Conservation (phyloP, 2,797 vertebrate species). For the Ctenochaetus hawaiiensis region DNA sequence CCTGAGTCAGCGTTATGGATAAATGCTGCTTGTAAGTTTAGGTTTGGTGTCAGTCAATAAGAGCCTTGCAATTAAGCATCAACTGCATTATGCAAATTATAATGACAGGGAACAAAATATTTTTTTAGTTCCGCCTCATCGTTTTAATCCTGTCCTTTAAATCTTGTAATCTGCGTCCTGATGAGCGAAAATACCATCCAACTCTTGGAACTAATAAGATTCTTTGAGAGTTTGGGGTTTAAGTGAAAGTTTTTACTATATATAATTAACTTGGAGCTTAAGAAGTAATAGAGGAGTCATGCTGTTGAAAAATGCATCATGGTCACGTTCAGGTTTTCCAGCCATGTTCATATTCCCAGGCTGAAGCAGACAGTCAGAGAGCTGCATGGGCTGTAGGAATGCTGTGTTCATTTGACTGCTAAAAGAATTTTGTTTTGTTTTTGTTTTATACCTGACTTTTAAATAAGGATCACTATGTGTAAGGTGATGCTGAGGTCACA, state of each 20-base stretch:
- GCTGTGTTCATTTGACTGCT: not conserved
- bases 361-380: not conserved
- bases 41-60: constrained; percentile 24
- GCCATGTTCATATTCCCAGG: constrained; percentile 33
- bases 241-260: not conserved
- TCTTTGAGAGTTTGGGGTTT: not conserved
- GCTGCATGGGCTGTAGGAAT: not conserved
- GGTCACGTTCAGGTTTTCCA: not conserved
- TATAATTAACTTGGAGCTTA: not conserved
- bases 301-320: constrained; percentile 33
- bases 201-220: not conserved
- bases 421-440: not conserved
- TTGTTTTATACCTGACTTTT: not conserved
- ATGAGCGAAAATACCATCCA: not conserved
- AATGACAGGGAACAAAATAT: constrained; percentile 15
- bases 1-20: constrained; percentile 49
- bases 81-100: constrained; percentile 30
- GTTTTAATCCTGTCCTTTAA: not conserved
- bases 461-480: not conserved
- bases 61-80: constrained; percentile 19
- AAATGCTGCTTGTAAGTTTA: constrained; percentile 32
- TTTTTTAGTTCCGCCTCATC: not conserved
- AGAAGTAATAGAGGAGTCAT: not conserved
- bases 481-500: not conserved
- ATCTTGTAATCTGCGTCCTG: not conserved